These are phyloP conservation scores for Cyphomyrmex costatus DNA, from an alignment of 1,140 invertebrate species.

Conservation along the genomic window DNA sequence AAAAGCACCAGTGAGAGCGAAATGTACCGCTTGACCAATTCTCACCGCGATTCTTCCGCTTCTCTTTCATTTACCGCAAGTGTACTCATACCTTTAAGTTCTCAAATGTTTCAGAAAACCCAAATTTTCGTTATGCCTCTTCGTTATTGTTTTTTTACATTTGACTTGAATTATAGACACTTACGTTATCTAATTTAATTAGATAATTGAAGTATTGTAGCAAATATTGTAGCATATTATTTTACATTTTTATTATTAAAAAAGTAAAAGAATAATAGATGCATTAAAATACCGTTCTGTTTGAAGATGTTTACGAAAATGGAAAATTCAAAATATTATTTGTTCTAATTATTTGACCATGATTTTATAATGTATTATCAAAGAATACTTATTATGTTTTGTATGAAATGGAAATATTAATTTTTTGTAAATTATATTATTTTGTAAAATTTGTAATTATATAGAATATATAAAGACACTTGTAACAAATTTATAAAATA, in stretches of 20 bases:
- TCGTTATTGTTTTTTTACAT: neutral
- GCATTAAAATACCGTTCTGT: neutral
- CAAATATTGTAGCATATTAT: neutral
- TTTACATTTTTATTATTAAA: too few relatives aligned
- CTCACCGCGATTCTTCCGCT: constrained; percentile 78
- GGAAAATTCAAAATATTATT: neutral
- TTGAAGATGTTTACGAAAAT: neutral
- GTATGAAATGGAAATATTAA: neutral
- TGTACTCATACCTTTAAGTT: constrained; percentile 59
- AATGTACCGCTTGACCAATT: constrained; percentile 80
- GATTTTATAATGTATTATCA: neutral
- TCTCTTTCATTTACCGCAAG: constrained; percentile 84
- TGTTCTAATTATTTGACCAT: neutral
- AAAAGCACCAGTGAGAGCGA: constrained; percentile 83
- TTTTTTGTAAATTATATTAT: neutral
- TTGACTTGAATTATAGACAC: neutral
- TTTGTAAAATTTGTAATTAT: neutral
- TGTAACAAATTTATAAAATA: too few relatives aligned
- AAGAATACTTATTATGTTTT: neutral
- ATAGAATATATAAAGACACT: neutral
- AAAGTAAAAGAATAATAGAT: neutral
- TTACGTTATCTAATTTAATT: neutral
- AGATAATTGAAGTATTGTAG: neutral
- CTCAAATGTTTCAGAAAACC: constrained; percentile 1
- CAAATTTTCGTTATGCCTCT: neutral